Percentiles rank a stretch among this genome's conserved stretches.
Evolutionary conservation across 2,888 invertebrate species (phyloP).

Genomic region (Mesochorus sp.): DNA sequence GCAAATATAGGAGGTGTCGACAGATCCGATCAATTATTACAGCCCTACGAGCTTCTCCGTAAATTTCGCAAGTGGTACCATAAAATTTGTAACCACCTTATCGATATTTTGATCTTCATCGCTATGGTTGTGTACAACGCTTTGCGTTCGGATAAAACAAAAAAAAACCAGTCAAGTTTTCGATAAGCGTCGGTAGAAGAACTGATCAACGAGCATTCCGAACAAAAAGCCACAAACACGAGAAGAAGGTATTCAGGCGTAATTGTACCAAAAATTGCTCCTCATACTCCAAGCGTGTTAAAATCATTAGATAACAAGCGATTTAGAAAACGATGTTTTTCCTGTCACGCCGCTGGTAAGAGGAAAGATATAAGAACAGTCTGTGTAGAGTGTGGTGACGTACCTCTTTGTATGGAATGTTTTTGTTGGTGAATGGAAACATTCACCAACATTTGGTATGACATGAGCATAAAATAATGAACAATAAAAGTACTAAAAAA

Average conservation of each 20-base stretch:
- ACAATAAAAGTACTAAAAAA: no score
- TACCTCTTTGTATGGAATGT: not conserved
- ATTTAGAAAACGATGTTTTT: slow-evolving; percentile 5
- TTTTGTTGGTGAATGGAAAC: no score
- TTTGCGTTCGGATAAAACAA: not conserved
- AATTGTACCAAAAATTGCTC: not conserved
- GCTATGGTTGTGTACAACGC: slow-evolving; percentile 5
- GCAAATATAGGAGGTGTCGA: slow-evolving; percentile 23
- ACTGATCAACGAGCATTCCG: slow-evolving; percentile 1
- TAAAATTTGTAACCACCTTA: slow-evolving; percentile 25
- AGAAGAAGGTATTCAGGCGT: not conserved
- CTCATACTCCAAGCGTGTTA: slow-evolving; percentile 3
- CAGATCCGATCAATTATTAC: slow-evolving; percentile 19
- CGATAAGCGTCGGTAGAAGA: slow-evolving; percentile 5
- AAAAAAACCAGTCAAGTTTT: not conserved
- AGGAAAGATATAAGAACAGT: slow-evolving; percentile 7
- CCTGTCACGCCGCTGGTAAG: slow-evolving; percentile 1
- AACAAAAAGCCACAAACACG: slow-evolving; percentile 6
- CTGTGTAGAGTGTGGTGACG: slow-evolving; percentile 5
- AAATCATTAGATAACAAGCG: not conserved
- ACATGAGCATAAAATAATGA: no score
- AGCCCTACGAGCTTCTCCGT: slow-evolving; percentile 24
- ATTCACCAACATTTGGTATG: no score
- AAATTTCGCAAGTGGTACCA: slow-evolving; percentile 17
- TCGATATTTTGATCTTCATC: slow-evolving; percentile 34